Evolutionary conservation across 2,113 vertebrate genomes (phyloP).

Genomic region (Promerops cafer): DNA sequence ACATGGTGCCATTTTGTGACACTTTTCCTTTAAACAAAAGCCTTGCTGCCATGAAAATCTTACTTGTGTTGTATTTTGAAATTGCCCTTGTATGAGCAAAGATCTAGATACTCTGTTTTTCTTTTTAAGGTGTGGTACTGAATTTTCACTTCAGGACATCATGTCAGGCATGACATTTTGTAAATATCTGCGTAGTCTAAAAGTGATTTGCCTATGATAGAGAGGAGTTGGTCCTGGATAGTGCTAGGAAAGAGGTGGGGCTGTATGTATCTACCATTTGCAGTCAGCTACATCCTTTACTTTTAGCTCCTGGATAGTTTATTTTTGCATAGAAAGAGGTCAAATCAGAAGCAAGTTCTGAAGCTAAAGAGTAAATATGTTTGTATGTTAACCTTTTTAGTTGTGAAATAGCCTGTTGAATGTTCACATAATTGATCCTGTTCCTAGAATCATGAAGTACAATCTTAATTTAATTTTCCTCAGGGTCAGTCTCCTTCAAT

Average conservation of each 20-base stretch:
- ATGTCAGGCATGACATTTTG: not conserved
- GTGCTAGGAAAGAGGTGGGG: not conserved
- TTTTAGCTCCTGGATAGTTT: not conserved
- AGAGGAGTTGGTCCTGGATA: not conserved
- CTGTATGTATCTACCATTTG: rapidly evolving
- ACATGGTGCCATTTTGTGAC: not conserved
- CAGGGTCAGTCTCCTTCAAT: constrained; percentile 99
- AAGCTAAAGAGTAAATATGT: not conserved
- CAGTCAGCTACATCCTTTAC: not conserved
- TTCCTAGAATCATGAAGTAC: not conserved
- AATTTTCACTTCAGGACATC: not conserved
- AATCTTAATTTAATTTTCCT: not conserved
- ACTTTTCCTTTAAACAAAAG: not conserved
- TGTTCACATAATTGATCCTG: not conserved
- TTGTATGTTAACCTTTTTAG: not conserved
- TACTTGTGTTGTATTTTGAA: not conserved
- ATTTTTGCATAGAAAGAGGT: not conserved
- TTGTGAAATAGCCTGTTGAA: not conserved
- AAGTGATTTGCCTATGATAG: rapidly evolving
- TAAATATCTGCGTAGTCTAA: not conserved
- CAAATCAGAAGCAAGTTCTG: not conserved
- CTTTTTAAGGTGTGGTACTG: not conserved
- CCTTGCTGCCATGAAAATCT: not conserved
- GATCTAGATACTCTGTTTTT: not conserved
- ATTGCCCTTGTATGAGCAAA: not conserved